Base-by-base conservation (phyloP, 1,140 invertebrate species). In the Hyles euphorbiae region DNA sequence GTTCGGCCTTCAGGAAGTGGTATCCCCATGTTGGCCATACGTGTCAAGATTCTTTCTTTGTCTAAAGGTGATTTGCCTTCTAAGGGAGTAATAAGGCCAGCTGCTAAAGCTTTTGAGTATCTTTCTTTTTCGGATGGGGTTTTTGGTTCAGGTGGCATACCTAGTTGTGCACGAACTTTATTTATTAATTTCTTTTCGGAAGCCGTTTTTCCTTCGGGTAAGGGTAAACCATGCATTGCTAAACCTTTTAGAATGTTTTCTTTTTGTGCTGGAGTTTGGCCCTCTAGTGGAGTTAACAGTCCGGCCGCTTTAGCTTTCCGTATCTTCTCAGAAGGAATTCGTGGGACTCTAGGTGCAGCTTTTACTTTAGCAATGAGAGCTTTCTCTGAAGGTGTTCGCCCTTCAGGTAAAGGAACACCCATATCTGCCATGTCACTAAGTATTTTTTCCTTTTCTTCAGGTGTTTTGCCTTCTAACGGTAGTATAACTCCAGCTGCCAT, bases 101-200 rank as follows among this genome's bases (percentile, higher is more conserved):
- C 57, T 40, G 53, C 63, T 47, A 53, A 47, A 10, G 66, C 59
- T 52, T 47, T 52, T 36, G 7, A n/a, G 7, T 51, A 47, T n/a
- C 49, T 61, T 46, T 61, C 49, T 46, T 44, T 58, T 46, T 52
- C 44, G 10, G 52, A 11, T 32, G 40, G 22, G 5, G 45, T 59
- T 48, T 54, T 65, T 1, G 67, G 60, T 53, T 69, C 63, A 33
- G 68, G 64, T 22, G 71, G 68, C 22, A 71, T 44, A 3, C 68
- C 68, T 7, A 68, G 5, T 12, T 68, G 66, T 3, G 7, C 36
- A 57, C 64, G 58, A 22, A 74, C 63, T 64, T 68, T 75, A 36
- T 63, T 33, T n/a, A 68, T 61, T 10, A 72, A 32, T 48, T 67
- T 52, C 46, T 68, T 65, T 45, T 75, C 69, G 22, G 67, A 70